Percentiles rank a stretch among this genome's conserved stretches.
Conservation (phyloP, 2,888 invertebrate species). For the Frankliniella fusca region DNA sequence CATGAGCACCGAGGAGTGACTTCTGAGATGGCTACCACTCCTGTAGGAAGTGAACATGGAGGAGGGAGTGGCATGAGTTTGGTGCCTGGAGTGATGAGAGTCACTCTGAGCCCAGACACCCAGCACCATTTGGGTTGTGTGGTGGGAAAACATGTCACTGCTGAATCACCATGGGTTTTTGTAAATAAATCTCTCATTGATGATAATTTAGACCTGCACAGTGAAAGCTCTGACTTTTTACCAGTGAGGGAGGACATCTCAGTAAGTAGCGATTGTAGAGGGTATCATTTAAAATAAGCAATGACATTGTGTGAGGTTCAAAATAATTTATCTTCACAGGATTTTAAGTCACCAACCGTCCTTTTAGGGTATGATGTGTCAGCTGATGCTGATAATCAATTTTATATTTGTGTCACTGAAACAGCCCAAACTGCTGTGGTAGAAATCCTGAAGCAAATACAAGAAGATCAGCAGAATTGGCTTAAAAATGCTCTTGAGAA, state of each 20-base stretch:
- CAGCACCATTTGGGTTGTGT: conserved; percentile 60
- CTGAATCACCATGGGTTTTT: conserved; percentile 70
- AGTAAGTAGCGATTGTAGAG: not conserved
- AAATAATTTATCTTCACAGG: not conserved
- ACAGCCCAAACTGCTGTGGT: conserved; percentile 36
- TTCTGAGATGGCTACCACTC: not conserved
- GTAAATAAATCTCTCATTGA: conserved; percentile 58
- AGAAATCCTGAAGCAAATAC: conserved; percentile 33
- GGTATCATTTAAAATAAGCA: not conserved
- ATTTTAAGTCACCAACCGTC: not conserved
- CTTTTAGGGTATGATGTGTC: conserved; percentile 37
- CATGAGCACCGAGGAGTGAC: not conserved
- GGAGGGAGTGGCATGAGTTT: not conserved
- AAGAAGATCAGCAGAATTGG: conserved; percentile 15
- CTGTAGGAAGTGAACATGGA: not conserved
- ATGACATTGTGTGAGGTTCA: not conserved
- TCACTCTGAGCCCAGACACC: conserved; percentile 55
- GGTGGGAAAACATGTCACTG: conserved; percentile 64
- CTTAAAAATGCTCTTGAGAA: conserved; percentile 20
- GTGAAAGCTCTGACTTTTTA: conserved; percentile 52
- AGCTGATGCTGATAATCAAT: conserved; percentile 37
- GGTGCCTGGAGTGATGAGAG: conserved; percentile 54
- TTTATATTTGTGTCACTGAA: conserved; percentile 38
- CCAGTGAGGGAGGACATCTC: conserved; percentile 47
- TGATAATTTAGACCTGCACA: conserved; percentile 58